Conservation (phyloP, 2,888 invertebrate genomes). For the Phalangium opilio region DNA sequence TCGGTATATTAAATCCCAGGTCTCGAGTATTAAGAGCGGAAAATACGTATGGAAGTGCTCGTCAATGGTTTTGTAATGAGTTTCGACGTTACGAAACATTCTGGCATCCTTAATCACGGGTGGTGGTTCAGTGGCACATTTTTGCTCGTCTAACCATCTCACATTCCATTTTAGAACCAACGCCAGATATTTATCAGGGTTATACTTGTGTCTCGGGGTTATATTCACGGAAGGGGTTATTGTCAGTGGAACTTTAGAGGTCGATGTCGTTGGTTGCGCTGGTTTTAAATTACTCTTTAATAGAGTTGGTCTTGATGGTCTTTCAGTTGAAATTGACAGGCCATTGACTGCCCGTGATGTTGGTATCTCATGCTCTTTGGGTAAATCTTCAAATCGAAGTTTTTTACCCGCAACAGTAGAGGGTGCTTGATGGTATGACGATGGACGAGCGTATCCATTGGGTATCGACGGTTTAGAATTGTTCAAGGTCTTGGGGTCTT, state of each 20-base stretch:
- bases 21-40: slow-evolving; percentile 11
- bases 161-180: slow-evolving; percentile 15
- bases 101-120: background rate
- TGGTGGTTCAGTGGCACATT: slow-evolving; percentile 5
- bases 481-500: too few species aligned
- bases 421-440: too few species aligned
- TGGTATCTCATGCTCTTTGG: too few species aligned
- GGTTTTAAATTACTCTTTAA: too few species aligned
- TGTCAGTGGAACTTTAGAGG: background rate
- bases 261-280: background rate
- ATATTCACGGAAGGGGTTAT: background rate
- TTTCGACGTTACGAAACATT: background rate
- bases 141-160: slow-evolving; percentile 17
- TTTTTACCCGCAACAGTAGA: too few species aligned
- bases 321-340: too few species aligned
- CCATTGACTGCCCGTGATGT: too few species aligned
- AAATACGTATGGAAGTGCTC: slow-evolving; percentile 5
- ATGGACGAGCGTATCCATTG: too few species aligned
- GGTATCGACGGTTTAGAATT: too few species aligned
- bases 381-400: too few species aligned
- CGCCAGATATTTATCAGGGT: background rate
- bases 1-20: slow-evolving; percentile 11
- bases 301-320: too few species aligned
- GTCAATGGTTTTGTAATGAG: background rate
- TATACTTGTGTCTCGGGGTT: background rate